Percentiles rank a stretch among this genome's conserved stretches.
phyloP scores from a whole-genome alignment of 2,797 vertebrate species.

The Acanthurus tractus region DNA sequence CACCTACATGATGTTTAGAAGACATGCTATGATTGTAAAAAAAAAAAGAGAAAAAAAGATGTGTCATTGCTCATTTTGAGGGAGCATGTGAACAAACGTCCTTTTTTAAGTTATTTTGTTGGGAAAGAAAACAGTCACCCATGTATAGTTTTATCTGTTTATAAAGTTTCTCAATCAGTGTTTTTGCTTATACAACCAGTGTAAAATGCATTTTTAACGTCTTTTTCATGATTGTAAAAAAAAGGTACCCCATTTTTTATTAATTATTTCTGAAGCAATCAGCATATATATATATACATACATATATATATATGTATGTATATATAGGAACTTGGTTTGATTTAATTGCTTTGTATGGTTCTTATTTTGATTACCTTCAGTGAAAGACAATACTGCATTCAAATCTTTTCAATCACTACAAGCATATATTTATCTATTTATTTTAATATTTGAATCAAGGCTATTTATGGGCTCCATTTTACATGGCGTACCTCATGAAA shows the following conservation, averaged over 20 bases:
- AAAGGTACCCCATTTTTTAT: slow-evolving; percentile 85
- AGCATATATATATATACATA: slow-evolving; percentile 42
- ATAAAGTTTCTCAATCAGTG: slow-evolving; percentile 84
- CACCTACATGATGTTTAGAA: slow-evolving; percentile 94
- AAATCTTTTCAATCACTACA: slow-evolving; percentile 72
- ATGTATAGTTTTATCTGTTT: slow-evolving; percentile 85
- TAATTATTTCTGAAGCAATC: slow-evolving; percentile 76
- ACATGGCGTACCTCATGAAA: slow-evolving; percentile 78
- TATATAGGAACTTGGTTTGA: slow-evolving; percentile 45
- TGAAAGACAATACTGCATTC: slow-evolving; percentile 71
- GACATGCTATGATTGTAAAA: slow-evolving; percentile 97
- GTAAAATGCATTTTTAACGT: slow-evolving; percentile 89
- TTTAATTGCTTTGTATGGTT: slow-evolving; percentile 75
- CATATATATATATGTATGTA: background rate
- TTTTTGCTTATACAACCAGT: slow-evolving; percentile 86
- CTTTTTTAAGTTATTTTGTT: slow-evolving; percentile 82
- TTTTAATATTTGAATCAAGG: slow-evolving; percentile 85
- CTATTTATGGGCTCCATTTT: slow-evolving; percentile 86
- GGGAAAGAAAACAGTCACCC: slow-evolving; percentile 70
- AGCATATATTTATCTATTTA: slow-evolving; percentile 88
- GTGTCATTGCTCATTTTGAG: slow-evolving; percentile 83
- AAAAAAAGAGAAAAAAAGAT: slow-evolving; percentile 65
- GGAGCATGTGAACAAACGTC: slow-evolving; percentile 83
- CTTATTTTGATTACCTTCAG: slow-evolving; percentile 74
- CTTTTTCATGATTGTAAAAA: slow-evolving; percentile 93